phyloP scores from a whole-genome alignment of 2,113 vertebrate genomes.

The Heteronetta atricapilla region DNA sequence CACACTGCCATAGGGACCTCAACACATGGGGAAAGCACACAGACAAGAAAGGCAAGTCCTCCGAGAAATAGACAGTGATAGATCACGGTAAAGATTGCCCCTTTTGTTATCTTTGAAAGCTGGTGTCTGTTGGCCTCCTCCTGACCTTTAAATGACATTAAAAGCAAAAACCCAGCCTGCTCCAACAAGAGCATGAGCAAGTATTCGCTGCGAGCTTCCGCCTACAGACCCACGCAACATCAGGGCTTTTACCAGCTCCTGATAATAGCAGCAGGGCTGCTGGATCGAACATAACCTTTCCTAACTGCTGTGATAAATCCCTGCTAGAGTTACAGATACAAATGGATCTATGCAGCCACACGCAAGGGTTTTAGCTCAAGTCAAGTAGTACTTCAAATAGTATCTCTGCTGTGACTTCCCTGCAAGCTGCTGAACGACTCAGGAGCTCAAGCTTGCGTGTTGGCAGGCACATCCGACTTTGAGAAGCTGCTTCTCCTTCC shows the following conservation, averaged over 20 bases:
- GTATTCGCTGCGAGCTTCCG: not conserved
- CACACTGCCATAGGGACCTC: not conserved
- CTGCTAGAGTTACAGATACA: not conserved
- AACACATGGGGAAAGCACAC: not conserved
- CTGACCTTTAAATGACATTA: slow-evolving; percentile 45
- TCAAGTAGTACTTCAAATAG: not conserved
- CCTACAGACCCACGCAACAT: not conserved
- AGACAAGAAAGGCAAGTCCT: not conserved
- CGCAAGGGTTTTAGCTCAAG: not conserved
- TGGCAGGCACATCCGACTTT: not conserved
- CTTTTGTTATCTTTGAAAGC: slow-evolving; percentile 28
- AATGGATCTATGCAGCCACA: not conserved
- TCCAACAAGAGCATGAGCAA: not conserved
- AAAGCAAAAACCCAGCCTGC: not conserved
- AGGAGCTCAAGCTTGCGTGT: not conserved
- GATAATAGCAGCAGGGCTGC: not conserved
- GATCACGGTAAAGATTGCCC: not conserved
- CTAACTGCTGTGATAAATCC: not conserved
- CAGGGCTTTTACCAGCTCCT: not conserved
- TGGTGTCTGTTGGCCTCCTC: not conserved
- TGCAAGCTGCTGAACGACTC: not conserved
- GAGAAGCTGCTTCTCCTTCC: not conserved
- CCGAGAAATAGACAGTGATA: not conserved
- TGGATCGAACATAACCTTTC: not conserved
- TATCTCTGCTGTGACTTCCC: not conserved